Evolutionary conservation across 1,140 invertebrate genomes (phyloP).

Genomic region (Drosophila orosa): DNA sequence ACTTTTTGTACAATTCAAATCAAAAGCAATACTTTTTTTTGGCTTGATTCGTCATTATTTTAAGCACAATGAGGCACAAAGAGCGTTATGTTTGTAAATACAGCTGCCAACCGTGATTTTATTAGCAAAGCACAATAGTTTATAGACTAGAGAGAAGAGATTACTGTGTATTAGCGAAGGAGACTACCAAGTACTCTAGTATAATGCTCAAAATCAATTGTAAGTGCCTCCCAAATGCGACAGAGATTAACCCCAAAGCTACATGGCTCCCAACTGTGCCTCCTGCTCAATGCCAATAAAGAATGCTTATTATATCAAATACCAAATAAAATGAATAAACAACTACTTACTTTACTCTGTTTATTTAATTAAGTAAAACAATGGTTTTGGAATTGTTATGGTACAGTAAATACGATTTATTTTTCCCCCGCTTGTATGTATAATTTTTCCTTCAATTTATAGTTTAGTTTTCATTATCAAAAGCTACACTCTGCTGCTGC

Average conservation of each 20-base stretch:
- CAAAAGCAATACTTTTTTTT: neutral
- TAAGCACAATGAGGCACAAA: constrained; percentile 3
- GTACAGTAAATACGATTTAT: constrained; percentile 76
- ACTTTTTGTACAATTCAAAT: neutral
- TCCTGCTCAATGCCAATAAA: neutral
- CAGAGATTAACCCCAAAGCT: neutral
- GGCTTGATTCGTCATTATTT: no score
- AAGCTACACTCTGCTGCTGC: constrained; percentile 60
- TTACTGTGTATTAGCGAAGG: constrained; percentile 12
- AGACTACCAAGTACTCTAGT: constrained; percentile 18
- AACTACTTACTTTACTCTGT: neutral
- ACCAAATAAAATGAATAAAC: neutral
- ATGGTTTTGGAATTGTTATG: constrained; percentile 34
- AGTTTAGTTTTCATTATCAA: constrained; percentile 53
- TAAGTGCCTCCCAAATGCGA: constrained; percentile 4
- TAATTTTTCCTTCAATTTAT: constrained; percentile 46
- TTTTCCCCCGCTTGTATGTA: constrained; percentile 52
- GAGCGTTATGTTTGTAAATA: constrained; percentile 7
- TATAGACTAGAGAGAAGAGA: neutral
- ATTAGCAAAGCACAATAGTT: constrained; percentile 1
- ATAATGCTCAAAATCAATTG: constrained; percentile 31
- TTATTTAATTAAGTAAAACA: neutral
- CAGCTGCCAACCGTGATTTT: neutral
- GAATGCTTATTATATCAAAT: constrained; percentile 3
- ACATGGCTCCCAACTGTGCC: constrained; percentile 9